phyloP scores from a whole-genome alignment of 2,113 vertebrate species.

The Eira barbara region DNA sequence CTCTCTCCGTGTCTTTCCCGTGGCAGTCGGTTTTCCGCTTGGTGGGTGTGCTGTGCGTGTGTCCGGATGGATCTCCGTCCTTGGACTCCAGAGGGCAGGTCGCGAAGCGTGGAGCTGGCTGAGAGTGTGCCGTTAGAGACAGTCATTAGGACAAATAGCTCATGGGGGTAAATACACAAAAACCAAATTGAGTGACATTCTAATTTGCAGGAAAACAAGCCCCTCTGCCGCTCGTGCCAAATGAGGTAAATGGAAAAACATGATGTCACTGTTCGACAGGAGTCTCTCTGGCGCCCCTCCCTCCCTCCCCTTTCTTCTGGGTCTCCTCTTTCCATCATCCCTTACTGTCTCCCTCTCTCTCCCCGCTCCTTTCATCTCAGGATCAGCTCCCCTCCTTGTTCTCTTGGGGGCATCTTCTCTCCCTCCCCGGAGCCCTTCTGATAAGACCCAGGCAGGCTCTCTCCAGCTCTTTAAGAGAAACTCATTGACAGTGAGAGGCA shows the following conservation, averaged over 20 bases:
- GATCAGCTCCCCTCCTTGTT: not conserved
- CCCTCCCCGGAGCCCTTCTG: not conserved
- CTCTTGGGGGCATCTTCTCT: not conserved
- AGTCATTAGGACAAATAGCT: not conserved
- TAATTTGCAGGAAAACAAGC: not conserved
- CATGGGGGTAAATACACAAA: not conserved
- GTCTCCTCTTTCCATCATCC: not conserved
- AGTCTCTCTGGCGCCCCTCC: not conserved
- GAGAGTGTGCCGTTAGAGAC: not conserved
- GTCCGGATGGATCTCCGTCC: not conserved
- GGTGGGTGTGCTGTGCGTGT: not conserved
- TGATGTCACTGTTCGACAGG: not conserved
- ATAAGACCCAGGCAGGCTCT: not conserved
- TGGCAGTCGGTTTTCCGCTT: not conserved
- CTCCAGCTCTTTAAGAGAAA: not conserved
- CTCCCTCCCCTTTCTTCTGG: not conserved
- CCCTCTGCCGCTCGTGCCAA: not conserved
- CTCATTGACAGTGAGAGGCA: not conserved
- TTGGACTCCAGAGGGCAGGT: not conserved
- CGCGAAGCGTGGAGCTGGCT: not conserved
- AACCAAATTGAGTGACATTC: not conserved
- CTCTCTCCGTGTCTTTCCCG: rapidly evolving
- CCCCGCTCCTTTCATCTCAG: not conserved
- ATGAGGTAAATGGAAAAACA: not conserved
- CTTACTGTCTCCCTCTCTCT: not conserved